Percentiles rank a stretch among this genome's conserved stretches.
Evolutionary conservation across 2,888 invertebrate species (phyloP).

Genomic region (Spodoptera littoralis): DNA sequence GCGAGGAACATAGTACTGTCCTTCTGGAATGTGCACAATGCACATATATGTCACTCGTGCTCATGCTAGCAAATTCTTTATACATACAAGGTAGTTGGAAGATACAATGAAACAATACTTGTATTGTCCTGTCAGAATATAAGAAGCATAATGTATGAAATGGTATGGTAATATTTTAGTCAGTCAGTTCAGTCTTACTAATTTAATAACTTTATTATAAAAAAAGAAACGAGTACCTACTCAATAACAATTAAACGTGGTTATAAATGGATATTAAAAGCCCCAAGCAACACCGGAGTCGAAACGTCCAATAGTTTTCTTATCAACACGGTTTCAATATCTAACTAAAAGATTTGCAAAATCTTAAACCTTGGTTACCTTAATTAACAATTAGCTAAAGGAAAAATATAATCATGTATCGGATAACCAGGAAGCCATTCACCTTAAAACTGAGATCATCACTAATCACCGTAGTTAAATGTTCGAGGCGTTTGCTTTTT

Average conservation of each 20-base stretch:
- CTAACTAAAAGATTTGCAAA: background rate
- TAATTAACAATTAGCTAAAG: constrained; percentile 25
- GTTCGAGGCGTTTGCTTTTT: constrained; percentile 46
- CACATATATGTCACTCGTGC: constrained; percentile 57
- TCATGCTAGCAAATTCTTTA: constrained; percentile 28
- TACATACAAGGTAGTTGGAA: constrained; percentile 4
- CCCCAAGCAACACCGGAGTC: no score
- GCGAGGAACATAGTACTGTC: constrained; percentile 89
- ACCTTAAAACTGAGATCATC: constrained; percentile 69
- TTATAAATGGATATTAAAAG: no score
- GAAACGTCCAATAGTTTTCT: no score
- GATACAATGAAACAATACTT: no score
- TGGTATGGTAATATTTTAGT: no score
- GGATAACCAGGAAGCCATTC: constrained; percentile 50
- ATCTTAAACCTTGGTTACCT: constrained; percentile 10
- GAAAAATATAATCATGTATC: constrained; percentile 27
- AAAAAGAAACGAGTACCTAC: no score
- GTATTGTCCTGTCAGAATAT: no score
- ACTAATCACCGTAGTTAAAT: constrained; percentile 48
- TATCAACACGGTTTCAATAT: no score
- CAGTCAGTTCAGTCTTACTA: no score
- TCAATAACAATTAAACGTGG: no score
- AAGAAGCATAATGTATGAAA: no score
- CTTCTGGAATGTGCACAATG: constrained; percentile 76
- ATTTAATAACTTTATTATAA: no score